Evolutionary conservation across 2,888 invertebrate species (phyloP).

Genomic region (Tinea trinotella): DNA sequence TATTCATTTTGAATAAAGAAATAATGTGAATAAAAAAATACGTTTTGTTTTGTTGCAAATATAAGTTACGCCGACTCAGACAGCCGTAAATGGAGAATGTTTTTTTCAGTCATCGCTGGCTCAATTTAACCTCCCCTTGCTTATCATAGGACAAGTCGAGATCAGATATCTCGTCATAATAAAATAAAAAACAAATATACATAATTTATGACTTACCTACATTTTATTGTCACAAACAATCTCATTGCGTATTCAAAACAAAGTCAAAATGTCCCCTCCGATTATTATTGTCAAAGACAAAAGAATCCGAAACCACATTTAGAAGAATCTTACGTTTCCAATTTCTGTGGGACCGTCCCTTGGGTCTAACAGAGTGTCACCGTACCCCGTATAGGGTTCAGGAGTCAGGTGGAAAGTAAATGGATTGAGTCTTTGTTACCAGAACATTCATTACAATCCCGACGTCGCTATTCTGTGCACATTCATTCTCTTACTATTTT

Average conservation of each 20-base stretch:
- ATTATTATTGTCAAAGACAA: background rate
- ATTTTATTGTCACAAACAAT: background rate
- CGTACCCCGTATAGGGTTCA: conserved; percentile 23
- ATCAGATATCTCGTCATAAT: too few relatives aligned
- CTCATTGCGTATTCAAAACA: background rate
- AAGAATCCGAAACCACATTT: conserved; percentile 27
- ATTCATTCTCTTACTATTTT: background rate
- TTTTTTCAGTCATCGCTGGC: too few relatives aligned
- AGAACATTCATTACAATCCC: conserved; percentile 5
- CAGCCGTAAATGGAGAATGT: too few relatives aligned
- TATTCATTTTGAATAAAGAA: too few relatives aligned
- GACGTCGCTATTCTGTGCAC: background rate
- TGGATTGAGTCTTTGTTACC: conserved; percentile 30
- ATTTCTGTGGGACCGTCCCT: conserved; percentile 29
- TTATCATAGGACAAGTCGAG: too few relatives aligned
- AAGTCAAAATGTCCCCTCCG: background rate
- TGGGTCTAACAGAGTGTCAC: conserved; percentile 25
- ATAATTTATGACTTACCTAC: too few relatives aligned
- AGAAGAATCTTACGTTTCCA: conserved; percentile 31
- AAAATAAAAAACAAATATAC: too few relatives aligned
- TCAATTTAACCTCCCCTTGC: too few relatives aligned
- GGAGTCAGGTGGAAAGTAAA: conserved; percentile 29
- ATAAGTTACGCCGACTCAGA: too few relatives aligned
- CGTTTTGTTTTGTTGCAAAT: too few relatives aligned
- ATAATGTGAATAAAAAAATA: too few relatives aligned